phyloP scores from a whole-genome alignment of 2,113 vertebrate genomes.

The Calypte anna region DNA sequence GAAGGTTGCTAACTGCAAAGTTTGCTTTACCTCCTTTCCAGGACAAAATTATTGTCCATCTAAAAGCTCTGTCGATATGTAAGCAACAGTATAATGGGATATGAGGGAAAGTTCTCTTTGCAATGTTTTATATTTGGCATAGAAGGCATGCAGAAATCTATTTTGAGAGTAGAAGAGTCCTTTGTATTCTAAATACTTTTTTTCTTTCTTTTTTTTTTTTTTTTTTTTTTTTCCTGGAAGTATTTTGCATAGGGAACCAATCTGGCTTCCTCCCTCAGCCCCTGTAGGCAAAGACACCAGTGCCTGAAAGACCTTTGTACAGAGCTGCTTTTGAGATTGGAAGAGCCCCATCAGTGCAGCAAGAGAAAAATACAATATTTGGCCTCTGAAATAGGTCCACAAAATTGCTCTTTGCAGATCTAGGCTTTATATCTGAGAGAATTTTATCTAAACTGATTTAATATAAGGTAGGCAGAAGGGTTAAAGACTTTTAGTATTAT shows the following conservation, averaged over 20 bases:
- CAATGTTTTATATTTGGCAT: background rate
- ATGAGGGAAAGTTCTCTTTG: background rate
- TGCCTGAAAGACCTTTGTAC: background rate
- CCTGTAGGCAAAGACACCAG: background rate
- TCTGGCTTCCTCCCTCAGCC: background rate
- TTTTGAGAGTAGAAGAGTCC: background rate
- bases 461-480: background rate
- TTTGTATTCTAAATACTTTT: background rate
- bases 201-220: background rate
- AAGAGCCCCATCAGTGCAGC: background rate
- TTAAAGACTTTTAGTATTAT: background rate
- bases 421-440: background rate
- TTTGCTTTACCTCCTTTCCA: background rate
- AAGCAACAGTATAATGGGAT: background rate
- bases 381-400: background rate
- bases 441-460: conserved; percentile 5
- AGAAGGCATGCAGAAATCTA: background rate
- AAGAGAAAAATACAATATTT: background rate
- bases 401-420: background rate
- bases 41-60: background rate
- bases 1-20: background rate
- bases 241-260: background rate
- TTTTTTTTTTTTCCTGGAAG: background rate
- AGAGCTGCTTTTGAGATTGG: background rate
- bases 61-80: background rate